These are phyloP conservation scores for Cephus sareptanus DNA, from an alignment of 2,888 invertebrate genomes.

Conservation along the genomic window DNA sequence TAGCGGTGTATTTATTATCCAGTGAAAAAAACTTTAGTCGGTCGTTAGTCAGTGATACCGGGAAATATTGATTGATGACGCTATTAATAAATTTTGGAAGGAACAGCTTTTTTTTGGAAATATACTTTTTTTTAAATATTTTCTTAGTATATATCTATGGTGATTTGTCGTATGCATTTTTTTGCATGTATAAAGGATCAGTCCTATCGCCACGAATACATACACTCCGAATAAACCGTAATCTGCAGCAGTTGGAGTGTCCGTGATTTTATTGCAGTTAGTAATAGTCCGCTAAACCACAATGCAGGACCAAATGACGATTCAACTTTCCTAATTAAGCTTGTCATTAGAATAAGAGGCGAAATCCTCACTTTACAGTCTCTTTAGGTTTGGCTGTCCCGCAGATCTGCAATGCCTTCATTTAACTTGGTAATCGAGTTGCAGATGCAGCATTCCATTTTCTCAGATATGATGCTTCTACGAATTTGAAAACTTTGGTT, in stretches of 20 bases:
- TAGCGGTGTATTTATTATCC: not conserved
- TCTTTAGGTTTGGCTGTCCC: not conserved
- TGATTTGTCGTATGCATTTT: not conserved
- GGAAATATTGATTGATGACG: not conserved
- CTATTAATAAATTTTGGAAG: too few species aligned
- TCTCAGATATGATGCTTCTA: not conserved
- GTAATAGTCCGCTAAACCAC: constrained; percentile 10
- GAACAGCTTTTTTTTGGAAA: not conserved
- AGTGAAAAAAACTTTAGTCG: not conserved
- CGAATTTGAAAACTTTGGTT: not conserved
- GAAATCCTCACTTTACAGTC: not conserved
- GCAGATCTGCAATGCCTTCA: not conserved
- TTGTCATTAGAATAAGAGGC: constrained; percentile 14
- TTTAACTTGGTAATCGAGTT: not conserved
- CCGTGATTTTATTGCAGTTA: constrained; percentile 19
- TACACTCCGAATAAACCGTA: not conserved
- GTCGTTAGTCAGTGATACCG: not conserved
- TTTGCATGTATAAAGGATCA: not conserved
- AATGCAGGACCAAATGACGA: constrained; percentile 10
- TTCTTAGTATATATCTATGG: not conserved
- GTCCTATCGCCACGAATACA: not conserved
- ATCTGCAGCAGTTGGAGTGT: constrained; percentile 7
- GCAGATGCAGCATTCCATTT: not conserved
- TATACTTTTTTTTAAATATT: too few species aligned
- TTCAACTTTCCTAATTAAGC: constrained; percentile 20